A percentile compares a stretch with the other conserved stretches of the same genome.
These are phyloP conservation scores for Reinhardtius hippoglossoides DNA, from an alignment of 2,113 vertebrate genomes.

Conservation along the genomic window DNA sequence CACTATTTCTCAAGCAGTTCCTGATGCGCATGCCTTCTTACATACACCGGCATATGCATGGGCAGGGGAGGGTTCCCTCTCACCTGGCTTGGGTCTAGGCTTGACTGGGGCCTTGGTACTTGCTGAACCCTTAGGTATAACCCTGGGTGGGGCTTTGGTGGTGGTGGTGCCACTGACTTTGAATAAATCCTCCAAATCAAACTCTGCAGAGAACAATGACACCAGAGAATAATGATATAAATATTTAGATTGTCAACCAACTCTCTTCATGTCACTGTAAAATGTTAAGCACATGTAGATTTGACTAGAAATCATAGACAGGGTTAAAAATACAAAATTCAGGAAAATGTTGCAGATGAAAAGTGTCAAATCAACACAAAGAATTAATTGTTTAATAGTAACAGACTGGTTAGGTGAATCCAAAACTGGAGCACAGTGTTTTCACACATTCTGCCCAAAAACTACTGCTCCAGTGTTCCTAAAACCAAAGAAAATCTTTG, in stretches of 20 bases:
- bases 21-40: too few species aligned
- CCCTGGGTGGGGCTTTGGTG: constrained; percentile 62
- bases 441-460: too few species aligned
- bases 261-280: not conserved
- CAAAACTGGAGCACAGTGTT: too few species aligned
- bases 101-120: constrained; percentile 68
- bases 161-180: not conserved
- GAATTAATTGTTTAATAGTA: too few species aligned
- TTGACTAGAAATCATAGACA: too few species aligned
- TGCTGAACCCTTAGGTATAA: constrained; percentile 37
- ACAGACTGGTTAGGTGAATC: too few species aligned
- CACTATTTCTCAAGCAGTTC: too few species aligned
- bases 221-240: not conserved
- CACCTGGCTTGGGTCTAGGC: constrained; percentile 76
- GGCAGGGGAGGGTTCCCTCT: constrained; percentile 6
- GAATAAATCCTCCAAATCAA: constrained; percentile 1
- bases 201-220: constrained; percentile 7
- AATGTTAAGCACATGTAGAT: too few species aligned
- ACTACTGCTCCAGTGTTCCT: too few species aligned
- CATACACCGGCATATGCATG: too few species aligned
- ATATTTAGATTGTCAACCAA: not conserved
- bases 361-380: too few species aligned
- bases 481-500: too few species aligned
- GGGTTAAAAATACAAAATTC: not conserved
- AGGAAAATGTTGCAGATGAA: not conserved